A percentile compares a stretch with the other conserved stretches of the same genome.
Conservation (phyloP, 2,888 invertebrate species). For the Epistrophe eligans region DNA sequence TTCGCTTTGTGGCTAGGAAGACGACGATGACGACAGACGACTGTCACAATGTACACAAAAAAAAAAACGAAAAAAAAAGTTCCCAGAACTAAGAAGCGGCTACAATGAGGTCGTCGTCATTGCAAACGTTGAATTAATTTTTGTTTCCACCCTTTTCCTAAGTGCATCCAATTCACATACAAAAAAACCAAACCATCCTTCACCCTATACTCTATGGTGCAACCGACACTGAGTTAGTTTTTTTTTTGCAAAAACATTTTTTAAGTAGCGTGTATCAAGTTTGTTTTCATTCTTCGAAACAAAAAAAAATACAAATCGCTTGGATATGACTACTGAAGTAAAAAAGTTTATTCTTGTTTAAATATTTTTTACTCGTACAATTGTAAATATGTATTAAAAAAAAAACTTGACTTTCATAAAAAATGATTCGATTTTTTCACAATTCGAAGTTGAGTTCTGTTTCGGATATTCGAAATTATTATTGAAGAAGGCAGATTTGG, state of each 20-base stretch:
- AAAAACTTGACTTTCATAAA: too few relatives aligned
- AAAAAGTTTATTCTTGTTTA: too few relatives aligned
- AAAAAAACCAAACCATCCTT: conserved; percentile 30
- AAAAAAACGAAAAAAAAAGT: conserved; percentile 20
- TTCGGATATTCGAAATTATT: too few relatives aligned
- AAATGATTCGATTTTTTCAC: too few relatives aligned
- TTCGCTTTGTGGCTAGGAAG: too few relatives aligned
- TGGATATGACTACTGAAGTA: too few relatives aligned
- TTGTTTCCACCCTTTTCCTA: conserved; percentile 44
- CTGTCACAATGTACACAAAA: conserved; percentile 20
- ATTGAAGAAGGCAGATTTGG: too few relatives aligned
- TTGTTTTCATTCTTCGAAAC: background rate
- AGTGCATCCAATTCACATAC: conserved; percentile 44
- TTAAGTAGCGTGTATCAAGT: conserved; percentile 12
- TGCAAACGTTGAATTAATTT: conserved; percentile 60
- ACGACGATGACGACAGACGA: background rate
- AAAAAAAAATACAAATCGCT: too few relatives aligned
- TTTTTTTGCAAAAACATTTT: background rate
- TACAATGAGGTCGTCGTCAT: conserved; percentile 20
- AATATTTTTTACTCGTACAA: too few relatives aligned
- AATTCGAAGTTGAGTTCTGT: too few relatives aligned
- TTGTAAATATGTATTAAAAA: too few relatives aligned
- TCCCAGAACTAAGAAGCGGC: conserved; percentile 34
- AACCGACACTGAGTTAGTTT: conserved; percentile 18
- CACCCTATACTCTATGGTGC: conserved; percentile 17